phyloP scores from a whole-genome alignment of 1,140 invertebrate species.

The Saxidomus purpurata region DNA sequence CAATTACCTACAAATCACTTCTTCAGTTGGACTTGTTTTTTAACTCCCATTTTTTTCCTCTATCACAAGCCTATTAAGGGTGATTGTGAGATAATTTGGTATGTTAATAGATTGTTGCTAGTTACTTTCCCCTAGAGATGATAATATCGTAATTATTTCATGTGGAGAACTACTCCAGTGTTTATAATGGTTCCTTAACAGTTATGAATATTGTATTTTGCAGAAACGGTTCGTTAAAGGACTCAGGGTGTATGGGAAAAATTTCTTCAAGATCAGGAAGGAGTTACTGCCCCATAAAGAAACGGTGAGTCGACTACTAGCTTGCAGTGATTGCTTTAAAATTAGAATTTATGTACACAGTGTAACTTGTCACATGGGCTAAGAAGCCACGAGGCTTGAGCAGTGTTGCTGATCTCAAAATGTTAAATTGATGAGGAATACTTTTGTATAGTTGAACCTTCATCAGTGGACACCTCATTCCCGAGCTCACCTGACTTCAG shows the following conservation, averaged over 20 bases:
- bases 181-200: slow-evolving; percentile 1
- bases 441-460: no score
- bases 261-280: slow-evolving; percentile 99
- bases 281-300: slow-evolving; percentile 98
- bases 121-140: not conserved
- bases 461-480: no score
- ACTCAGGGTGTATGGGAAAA: slow-evolving; percentile 98
- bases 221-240: slow-evolving; percentile 96
- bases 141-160: not conserved
- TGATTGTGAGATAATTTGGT: slow-evolving; percentile 23
- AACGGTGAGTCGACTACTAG: slow-evolving; percentile 90
- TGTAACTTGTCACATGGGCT: not conserved
- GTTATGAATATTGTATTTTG: slow-evolving; percentile 65
- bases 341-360: not conserved
- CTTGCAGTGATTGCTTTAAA: not conserved
- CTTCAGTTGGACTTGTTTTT: no score
- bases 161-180: not conserved
- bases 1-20: no score
- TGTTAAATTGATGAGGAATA: no score
- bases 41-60: no score
- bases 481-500: no score
- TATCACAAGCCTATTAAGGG: not conserved
- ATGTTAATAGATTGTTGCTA: slow-evolving; percentile 35
- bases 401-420: no score
- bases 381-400: no score